phyloP scores from a whole-genome alignment of 2,797 vertebrate species.

The Odontamblyopus rebecca region DNA sequence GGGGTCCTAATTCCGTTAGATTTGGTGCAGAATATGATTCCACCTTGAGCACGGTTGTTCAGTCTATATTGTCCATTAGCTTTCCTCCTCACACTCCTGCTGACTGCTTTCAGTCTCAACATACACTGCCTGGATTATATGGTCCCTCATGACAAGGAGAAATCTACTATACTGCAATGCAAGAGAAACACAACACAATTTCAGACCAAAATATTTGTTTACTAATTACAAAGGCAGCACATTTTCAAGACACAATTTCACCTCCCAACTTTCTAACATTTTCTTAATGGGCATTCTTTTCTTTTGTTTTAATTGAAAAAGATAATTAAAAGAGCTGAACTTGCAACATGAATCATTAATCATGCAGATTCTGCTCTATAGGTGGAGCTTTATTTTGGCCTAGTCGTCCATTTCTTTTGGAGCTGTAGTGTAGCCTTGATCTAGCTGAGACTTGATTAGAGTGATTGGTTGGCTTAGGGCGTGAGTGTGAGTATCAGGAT shows the following conservation, averaged over 20 bases:
- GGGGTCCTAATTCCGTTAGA: not conserved
- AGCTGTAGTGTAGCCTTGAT: not conserved
- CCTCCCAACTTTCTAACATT: not conserved
- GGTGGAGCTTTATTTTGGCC: not conserved
- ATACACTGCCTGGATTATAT: not conserved
- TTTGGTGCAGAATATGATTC: conserved; percentile 3
- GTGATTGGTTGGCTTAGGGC: not conserved
- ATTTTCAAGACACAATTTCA: not conserved
- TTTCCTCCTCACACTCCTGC: not conserved
- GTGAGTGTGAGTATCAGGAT: not conserved
- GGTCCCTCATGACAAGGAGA: not conserved
- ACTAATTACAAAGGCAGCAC: not conserved
- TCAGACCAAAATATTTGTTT: not conserved
- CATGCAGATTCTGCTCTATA: not conserved
- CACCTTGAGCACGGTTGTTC: not conserved
- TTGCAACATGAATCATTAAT: not conserved
- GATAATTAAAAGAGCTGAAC: not conserved
- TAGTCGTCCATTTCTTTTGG: not conserved
- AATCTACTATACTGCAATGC: not conserved
- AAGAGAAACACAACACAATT: not conserved
- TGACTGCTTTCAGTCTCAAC: not conserved
- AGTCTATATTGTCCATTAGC: not conserved
- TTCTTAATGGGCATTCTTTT: not conserved
- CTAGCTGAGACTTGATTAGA: not conserved
- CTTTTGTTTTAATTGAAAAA: not conserved